Evolutionary conservation across 2,888 invertebrate species (phyloP), one percentile per base, ranked within the genome.

Genomic region (Ephialtes manifestator): DNA sequence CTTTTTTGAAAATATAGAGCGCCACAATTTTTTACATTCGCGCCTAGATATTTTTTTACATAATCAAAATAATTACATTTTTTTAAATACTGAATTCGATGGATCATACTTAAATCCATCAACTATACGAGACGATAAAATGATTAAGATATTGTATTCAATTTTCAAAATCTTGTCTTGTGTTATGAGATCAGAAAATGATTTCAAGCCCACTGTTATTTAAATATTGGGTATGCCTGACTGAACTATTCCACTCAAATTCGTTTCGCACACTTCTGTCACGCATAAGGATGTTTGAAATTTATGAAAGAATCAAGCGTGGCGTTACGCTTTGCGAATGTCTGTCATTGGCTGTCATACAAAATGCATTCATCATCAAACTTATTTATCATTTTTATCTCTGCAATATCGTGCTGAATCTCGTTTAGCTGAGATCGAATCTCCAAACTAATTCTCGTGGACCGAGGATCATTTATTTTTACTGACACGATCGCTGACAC

Each of bases 321-420:
- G 13, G 13, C 15, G 46, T 55, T 31, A 43, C 13, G 51, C 10
- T 76, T 39, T 48, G 31, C 70, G 58, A 68, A 48, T 79, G 53
- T 51, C 24, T 24, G 68, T 31, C 46, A 51, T 78, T 46, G 70
- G 31, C 24, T 28, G 35, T 70, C 43, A 10, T n/a, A 10, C 60
- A 39, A 74, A 43, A 60, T 51, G 60, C 31, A 39, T 77, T 68
- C 20, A 58, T 65, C 48, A 71, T 84, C 58, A 58, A 58, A 76
- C 13, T 75, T 74, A 74, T 77, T 81, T 81, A 81, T 80, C 84
- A 55, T 67, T 15, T 18, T 31, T 68, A 60, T 70, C 31, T 31
- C 20, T 46, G 28, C n/a, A 51, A 76, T 53, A 53, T 53, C 11
- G 39, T 39, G 60, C 72, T 58, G 72, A 24, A 15, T 11, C 18